phyloP scores from a whole-genome alignment of 2,888 invertebrate species.

The Salpingus planirostris region DNA sequence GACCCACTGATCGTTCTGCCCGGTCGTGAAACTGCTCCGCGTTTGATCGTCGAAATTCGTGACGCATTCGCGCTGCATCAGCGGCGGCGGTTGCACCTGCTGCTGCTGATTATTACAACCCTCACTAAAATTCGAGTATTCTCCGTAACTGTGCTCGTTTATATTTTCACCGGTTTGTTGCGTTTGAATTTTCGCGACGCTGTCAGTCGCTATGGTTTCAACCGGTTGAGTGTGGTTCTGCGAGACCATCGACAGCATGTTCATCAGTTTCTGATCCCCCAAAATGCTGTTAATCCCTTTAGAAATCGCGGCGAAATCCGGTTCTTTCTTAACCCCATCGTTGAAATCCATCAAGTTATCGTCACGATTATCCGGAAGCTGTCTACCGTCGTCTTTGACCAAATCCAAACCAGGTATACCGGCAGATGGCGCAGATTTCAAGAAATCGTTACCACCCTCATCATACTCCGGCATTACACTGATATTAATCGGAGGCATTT shows the following conservation, averaged over 20 bases:
- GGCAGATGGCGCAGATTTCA: slow-evolving; percentile 32
- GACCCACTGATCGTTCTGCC: no score
- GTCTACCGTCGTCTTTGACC: slow-evolving; percentile 42
- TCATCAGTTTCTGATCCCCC: slow-evolving; percentile 55
- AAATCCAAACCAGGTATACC: slow-evolving; percentile 69
- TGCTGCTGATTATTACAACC: slow-evolving; percentile 14
- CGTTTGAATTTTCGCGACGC: background rate
- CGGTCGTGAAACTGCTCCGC: slow-evolving; percentile 29
- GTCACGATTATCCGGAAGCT: slow-evolving; percentile 11
- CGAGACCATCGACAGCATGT: slow-evolving; percentile 46
- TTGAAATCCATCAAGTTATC: slow-evolving; percentile 9
- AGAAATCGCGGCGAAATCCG: slow-evolving; percentile 51
- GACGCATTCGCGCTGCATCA: slow-evolving; percentile 22
- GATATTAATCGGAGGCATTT: no score
- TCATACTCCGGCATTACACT: slow-evolving; percentile 10
- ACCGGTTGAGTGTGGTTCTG: no score
- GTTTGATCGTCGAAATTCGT: slow-evolving; percentile 36
- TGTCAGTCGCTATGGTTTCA: slow-evolving; percentile 26
- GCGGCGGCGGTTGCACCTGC: no score
- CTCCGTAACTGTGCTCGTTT: slow-evolving; percentile 19
- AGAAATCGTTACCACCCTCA: slow-evolving; percentile 13
- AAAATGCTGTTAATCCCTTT: slow-evolving; percentile 54
- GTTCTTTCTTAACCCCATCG: slow-evolving; percentile 32
- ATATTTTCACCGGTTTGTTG: background rate
- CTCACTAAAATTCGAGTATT: slow-evolving; percentile 19